These are phyloP conservation scores for Periphyllus acericola DNA, from an alignment of 2,888 invertebrate genomes.

Conservation along the genomic window DNA sequence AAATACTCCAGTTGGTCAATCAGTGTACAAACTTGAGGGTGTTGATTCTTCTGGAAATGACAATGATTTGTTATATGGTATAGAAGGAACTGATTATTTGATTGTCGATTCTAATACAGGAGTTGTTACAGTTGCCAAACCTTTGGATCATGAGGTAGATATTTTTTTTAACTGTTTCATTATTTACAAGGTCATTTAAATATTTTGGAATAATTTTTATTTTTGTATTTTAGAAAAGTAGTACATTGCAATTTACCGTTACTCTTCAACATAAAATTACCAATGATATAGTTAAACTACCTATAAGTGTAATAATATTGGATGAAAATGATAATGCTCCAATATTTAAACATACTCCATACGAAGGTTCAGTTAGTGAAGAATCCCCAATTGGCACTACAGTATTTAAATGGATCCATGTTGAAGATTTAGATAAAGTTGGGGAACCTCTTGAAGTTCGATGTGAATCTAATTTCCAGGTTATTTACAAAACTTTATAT, in stretches of 20 bases:
- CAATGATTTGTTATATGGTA: slow-evolving; percentile 73
- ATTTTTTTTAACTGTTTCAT: background rate
- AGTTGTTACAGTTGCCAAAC: slow-evolving; percentile 80
- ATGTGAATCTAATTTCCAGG: slow-evolving; percentile 71
- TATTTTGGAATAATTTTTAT: background rate
- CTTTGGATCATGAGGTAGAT: slow-evolving; percentile 83
- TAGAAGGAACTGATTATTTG: slow-evolving; percentile 84
- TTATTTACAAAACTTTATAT: slow-evolving; percentile 63
- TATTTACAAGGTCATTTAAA: background rate
- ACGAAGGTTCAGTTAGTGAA: slow-evolving; percentile 82
- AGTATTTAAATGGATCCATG: slow-evolving; percentile 77
- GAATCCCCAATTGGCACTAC: slow-evolving; percentile 79
- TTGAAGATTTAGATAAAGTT: slow-evolving; percentile 82
- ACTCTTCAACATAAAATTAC: slow-evolving; percentile 81
- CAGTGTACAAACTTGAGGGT: slow-evolving; percentile 82
- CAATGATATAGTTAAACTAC: slow-evolving; percentile 76
- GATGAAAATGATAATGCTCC: slow-evolving; percentile 92
- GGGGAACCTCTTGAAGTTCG: slow-evolving; percentile 84
- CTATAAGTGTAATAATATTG: slow-evolving; percentile 83
- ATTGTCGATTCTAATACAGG: slow-evolving; percentile 81
- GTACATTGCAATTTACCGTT: slow-evolving; percentile 82
- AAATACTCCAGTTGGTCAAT: slow-evolving; percentile 80
- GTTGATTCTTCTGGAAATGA: slow-evolving; percentile 84
- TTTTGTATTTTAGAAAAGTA: slow-evolving; percentile 74
- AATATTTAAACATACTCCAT: slow-evolving; percentile 81